phyloP scores from a whole-genome alignment of 2,113 vertebrate species.

The Rhea americana region DNA sequence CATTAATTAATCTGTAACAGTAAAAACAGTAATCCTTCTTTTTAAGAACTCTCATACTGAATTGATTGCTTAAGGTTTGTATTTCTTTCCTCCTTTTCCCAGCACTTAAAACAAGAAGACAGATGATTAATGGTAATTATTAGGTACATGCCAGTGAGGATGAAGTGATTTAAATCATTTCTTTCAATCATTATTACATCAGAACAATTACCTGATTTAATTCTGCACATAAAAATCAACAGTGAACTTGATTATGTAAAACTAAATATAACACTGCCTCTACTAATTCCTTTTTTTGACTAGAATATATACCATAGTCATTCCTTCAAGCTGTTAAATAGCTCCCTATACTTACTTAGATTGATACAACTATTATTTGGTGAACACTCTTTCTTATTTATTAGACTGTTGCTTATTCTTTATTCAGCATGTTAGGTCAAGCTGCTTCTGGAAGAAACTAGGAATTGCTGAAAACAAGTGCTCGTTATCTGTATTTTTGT shows the following conservation, averaged over 20 bases:
- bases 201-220: neutral
- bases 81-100: neutral
- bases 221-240: neutral
- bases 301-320: neutral
- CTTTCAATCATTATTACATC: neutral
- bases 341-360: neutral
- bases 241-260: neutral
- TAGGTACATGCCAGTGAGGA: neutral
- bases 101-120: neutral
- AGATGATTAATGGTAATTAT: neutral
- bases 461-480: neutral
- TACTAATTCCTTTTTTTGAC: neutral
- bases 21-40: neutral
- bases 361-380: neutral
- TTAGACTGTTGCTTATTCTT: neutral
- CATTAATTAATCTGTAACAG: neutral
- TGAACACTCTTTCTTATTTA: neutral
- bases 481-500: neutral
- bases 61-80: neutral
- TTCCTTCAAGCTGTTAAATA: neutral
- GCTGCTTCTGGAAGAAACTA: neutral
- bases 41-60: neutral
- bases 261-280: neutral
- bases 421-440: neutral
- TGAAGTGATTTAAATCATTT: neutral